Evolutionary conservation across 1,140 invertebrate species (phyloP).

Genomic region (Pachypeltis micranthus): DNA sequence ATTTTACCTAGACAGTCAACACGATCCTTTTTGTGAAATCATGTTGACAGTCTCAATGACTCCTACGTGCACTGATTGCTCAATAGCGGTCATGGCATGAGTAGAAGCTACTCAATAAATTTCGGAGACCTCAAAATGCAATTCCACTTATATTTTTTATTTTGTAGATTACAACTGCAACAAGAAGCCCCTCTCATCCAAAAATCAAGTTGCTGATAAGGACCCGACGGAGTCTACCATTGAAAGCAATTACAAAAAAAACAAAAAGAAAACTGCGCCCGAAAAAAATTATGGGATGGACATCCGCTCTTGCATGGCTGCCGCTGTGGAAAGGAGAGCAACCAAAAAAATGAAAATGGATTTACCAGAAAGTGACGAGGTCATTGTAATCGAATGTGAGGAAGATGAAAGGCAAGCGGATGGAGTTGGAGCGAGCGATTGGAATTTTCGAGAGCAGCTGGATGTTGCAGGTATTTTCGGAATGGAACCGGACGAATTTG

Average conservation of each 20-base stretch:
- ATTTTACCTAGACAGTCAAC: too few relatives aligned
- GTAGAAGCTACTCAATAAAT: too few relatives aligned
- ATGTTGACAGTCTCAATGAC: too few relatives aligned
- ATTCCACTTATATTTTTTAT: too few relatives aligned
- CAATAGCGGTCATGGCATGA: too few relatives aligned
- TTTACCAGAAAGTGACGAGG: too few relatives aligned
- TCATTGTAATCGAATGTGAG: not conserved
- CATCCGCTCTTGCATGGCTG: slow-evolving; percentile 23
- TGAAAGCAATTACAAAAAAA: slow-evolving; percentile 20
- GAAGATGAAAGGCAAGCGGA: not conserved
- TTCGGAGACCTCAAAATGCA: too few relatives aligned
- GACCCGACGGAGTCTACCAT: slow-evolving; percentile 2
- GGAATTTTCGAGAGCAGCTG: too few relatives aligned
- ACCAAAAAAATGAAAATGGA: not conserved
- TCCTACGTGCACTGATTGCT: too few relatives aligned
- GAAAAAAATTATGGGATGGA: slow-evolving; percentile 21
- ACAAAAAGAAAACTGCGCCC: slow-evolving; percentile 18
- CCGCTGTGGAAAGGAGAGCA: slow-evolving; percentile 11
- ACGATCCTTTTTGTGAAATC: too few relatives aligned
- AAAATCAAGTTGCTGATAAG: slow-evolving; percentile 4
- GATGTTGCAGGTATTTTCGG: not conserved
- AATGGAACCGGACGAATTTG: not conserved
- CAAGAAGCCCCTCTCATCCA: too few relatives aligned
- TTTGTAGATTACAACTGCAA: too few relatives aligned
- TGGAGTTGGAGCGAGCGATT: not conserved